These are phyloP conservation scores for Axis porcinus DNA, from an alignment of 2,113 vertebrate genomes.

Conservation along the genomic window DNA sequence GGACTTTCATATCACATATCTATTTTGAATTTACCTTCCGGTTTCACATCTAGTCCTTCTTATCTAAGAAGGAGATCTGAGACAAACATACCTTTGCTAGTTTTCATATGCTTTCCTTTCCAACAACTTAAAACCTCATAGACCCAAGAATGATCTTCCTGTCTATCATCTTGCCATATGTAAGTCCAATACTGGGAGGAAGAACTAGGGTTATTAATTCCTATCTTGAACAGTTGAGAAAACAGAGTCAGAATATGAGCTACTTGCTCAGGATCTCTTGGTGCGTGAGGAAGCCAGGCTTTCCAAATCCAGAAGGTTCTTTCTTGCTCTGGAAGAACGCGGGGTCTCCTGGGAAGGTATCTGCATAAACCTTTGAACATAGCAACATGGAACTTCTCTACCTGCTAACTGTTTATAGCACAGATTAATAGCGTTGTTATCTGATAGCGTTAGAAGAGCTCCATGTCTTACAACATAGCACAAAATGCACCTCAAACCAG, in stretches of 20 bases:
- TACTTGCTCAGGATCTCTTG: neutral
- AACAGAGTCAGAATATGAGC: constrained; percentile 16
- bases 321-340: neutral
- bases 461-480: neutral
- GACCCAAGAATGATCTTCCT: neutral
- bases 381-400: neutral
- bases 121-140: neutral
- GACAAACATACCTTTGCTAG: neutral
- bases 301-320: neutral
- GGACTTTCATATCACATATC: neutral
- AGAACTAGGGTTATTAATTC: constrained; percentile 10
- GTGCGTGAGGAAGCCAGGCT: neutral
- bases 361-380: neutral
- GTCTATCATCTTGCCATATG: neutral
- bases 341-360: neutral
- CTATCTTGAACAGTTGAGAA: neutral
- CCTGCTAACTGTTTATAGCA: neutral
- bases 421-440: neutral
- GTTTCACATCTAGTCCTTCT: constrained; percentile 3
- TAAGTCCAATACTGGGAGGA: neutral
- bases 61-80: neutral
- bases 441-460: neutral
- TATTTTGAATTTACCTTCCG: neutral
- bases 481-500: neutral
- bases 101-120: neutral